Base-by-base conservation (phyloP, 2,113 vertebrate species). In the Cephalopholis sonnerati region DNA sequence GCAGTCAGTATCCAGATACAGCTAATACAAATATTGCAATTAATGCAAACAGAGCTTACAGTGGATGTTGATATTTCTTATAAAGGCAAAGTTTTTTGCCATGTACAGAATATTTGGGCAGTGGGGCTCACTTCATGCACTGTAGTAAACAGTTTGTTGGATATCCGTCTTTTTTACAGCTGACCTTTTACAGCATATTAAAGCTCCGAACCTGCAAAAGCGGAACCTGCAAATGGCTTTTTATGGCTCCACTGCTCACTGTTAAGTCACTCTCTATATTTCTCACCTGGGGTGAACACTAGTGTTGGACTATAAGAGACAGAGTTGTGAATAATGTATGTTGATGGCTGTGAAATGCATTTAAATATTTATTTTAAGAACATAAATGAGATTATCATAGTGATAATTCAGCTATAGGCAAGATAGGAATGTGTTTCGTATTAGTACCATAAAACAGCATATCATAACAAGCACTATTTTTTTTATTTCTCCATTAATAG, bases 111-210 rank as follows among this genome's bases (percentile, higher is more conserved):
- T 27, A 63, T 63, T 20, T 51, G 20, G 16, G 16, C 5, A 22
- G 16, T 22, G 41, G 18, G 22, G 10, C 9, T 67, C 11, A 29
- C 24, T 63, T 54, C 44, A 29, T 5, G 18, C 27, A 39, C 9
- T 24, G 32, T 11, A 51, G 27, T 0, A n/a, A 65, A 55, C 7
- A 41, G 1, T 66, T 67, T 71, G 15, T n/a, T 85, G 44, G n/a
- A 69, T 61, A 59, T 50, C 57, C 13, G 64, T 25, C 32, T 50
- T 53, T 4, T 64, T 50, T 63, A 62, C 53, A 36, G 66, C 51
- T 71, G 36, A 57, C 68, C 66, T 67, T 86, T 85, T 57, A 51
- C 17, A 71, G 50, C 53, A 46, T 48, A 75, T 81, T 55, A 82
- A 75, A 79, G 65, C 57, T 64, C 2, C 41, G 8, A 66, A 77